phyloP scores from a whole-genome alignment of 2,113 vertebrate species.

The Grallaria varia region DNA sequence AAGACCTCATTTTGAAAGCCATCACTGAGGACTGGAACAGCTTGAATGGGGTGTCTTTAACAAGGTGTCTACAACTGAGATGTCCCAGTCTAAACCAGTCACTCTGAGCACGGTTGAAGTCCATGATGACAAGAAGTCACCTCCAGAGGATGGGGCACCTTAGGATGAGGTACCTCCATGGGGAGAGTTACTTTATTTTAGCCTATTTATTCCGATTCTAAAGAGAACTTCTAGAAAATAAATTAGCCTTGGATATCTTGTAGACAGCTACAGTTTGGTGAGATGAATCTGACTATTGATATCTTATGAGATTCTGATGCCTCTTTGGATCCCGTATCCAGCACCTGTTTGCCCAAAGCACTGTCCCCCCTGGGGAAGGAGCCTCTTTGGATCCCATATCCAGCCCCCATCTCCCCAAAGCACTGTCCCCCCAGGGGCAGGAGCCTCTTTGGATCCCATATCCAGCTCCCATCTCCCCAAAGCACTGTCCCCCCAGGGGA shows the following conservation, averaged over 20 bases:
- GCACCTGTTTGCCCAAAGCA: not conserved
- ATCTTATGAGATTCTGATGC: accelerated
- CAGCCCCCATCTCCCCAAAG: not conserved
- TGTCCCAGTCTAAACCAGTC: not conserved
- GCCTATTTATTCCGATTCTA: not conserved
- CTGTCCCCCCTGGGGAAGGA: no score
- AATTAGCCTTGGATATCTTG: not conserved
- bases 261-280: not conserved
- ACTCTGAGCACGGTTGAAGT: not conserved
- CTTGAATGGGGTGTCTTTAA: not conserved
- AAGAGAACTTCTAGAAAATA: not conserved
- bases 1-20: not conserved
- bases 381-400: accelerated
- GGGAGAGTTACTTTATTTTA: not conserved
- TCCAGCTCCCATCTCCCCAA: not conserved
- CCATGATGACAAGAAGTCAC: not conserved
- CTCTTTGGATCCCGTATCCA: not conserved
- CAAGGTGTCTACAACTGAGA: not conserved
- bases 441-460: accelerated
- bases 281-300: not conserved
- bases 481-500: not conserved
- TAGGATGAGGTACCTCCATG: not conserved
- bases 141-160: no score
- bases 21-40: not conserved
- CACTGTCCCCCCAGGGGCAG: no score